Evolutionary conservation across 2,888 invertebrate genomes (phyloP).

Genomic region (Trimorus sp.): DNA sequence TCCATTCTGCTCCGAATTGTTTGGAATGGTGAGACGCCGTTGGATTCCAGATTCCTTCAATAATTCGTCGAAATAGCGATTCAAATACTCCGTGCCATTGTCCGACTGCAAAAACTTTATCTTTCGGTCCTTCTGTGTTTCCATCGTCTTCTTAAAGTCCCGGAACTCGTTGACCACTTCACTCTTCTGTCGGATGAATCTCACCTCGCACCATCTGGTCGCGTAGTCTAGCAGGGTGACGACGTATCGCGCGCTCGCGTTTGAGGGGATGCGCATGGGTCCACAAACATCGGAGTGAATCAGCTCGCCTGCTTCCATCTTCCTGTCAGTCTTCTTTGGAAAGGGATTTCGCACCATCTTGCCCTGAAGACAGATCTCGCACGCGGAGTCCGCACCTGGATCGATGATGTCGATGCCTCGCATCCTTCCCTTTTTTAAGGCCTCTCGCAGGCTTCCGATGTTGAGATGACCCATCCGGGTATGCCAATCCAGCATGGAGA

Average conservation of each 20-base stretch:
- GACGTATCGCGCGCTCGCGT: background rate
- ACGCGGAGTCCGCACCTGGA: background rate
- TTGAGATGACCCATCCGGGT: no score
- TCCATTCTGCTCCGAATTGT: conserved; percentile 66
- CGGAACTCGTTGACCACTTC: background rate
- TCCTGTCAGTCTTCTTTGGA: background rate
- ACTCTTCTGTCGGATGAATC: conserved; percentile 2
- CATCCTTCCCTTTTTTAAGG: no score
- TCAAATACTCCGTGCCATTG: no score
- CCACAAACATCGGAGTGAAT: conserved; percentile 34
- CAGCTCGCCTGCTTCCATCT: conserved; percentile 37
- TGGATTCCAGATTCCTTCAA: background rate
- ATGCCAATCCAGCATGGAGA: no score
- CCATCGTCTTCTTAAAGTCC: no score
- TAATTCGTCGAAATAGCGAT: background rate
- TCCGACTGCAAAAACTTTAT: no score
- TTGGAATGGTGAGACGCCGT: background rate
- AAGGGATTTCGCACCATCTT: conserved; percentile 13
- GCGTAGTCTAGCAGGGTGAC: conserved; percentile 1
- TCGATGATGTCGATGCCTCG: no score
- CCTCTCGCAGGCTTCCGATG: no score
- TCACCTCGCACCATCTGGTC: conserved; percentile 1
- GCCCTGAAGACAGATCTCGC: background rate
- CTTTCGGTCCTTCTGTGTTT: no score
- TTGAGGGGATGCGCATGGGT: background rate